Conservation (phyloP, 2,113 vertebrate genomes). For the Myiopsitta monachus region DNA sequence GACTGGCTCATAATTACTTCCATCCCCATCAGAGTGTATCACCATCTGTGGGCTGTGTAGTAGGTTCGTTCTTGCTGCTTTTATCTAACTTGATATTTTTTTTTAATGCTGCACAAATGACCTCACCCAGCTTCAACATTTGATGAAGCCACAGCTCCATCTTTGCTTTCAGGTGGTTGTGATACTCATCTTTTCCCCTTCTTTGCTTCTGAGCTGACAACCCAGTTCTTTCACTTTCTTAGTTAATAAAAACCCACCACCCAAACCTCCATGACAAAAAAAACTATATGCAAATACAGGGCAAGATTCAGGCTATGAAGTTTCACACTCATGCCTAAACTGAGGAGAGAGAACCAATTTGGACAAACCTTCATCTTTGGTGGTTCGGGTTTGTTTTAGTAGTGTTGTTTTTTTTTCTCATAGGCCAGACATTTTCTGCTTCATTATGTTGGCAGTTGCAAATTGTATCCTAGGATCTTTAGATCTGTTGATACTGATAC, state of each 20-base stretch:
- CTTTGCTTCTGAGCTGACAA: background rate
- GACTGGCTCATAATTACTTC: constrained; percentile 28
- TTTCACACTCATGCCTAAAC: background rate
- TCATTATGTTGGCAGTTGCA: background rate
- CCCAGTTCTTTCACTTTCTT: background rate
- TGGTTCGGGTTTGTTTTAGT: background rate
- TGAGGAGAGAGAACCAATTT: background rate
- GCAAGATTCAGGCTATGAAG: background rate
- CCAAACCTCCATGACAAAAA: background rate
- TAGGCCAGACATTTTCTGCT: background rate
- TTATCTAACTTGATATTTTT: background rate
- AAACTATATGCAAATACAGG: background rate
- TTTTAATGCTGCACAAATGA: background rate
- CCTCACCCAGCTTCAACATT: background rate
- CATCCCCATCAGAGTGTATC: constrained; percentile 25
- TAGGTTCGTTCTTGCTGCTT: background rate
- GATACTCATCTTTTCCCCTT: background rate
- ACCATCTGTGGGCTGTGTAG: constrained; percentile 28
- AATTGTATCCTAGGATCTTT: background rate
- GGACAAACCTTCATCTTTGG: background rate
- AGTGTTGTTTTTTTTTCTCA: background rate
- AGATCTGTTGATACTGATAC: background rate
- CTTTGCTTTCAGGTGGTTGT: background rate
- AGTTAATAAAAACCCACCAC: background rate
- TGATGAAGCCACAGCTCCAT: background rate